phyloP scores from a whole-genome alignment of 2,113 vertebrate genomes.

The Rhabdomys dilectus region DNA sequence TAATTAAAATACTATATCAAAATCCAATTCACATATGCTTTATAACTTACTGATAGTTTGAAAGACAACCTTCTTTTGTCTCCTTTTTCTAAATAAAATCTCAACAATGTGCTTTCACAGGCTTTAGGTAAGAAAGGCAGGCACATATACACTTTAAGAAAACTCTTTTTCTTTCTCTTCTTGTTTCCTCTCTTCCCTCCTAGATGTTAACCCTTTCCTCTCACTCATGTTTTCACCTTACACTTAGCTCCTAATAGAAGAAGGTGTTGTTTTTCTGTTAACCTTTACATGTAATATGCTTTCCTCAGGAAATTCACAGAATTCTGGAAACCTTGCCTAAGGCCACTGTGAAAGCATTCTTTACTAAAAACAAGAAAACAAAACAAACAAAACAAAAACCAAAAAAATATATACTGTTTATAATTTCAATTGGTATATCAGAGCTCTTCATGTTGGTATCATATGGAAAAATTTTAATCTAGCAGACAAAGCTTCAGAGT shows the following conservation, averaged over 20 bases:
- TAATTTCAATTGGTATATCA: background rate
- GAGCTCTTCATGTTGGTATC: background rate
- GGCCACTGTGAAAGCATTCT: background rate
- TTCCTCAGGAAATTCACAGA: background rate
- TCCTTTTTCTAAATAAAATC: background rate
- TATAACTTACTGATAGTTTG: background rate
- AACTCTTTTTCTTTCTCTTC: background rate
- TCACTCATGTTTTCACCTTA: background rate
- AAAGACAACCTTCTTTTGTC: background rate
- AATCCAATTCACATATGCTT: background rate
- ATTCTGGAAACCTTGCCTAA: background rate
- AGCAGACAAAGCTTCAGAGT: background rate
- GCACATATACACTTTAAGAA: background rate
- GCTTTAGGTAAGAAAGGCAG: background rate
- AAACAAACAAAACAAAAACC: background rate
- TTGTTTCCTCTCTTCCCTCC: accelerated
- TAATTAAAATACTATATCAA: constrained; percentile 44
- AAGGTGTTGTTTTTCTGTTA: background rate
- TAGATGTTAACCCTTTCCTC: background rate
- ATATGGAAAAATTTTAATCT: background rate
- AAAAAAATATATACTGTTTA: background rate
- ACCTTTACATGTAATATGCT: background rate
- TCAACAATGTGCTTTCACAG: background rate
- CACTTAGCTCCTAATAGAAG: background rate
- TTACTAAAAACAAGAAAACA: background rate